Conservation (phyloP, 2,888 invertebrate genomes). For the Eupithecia pulchellata region DNA sequence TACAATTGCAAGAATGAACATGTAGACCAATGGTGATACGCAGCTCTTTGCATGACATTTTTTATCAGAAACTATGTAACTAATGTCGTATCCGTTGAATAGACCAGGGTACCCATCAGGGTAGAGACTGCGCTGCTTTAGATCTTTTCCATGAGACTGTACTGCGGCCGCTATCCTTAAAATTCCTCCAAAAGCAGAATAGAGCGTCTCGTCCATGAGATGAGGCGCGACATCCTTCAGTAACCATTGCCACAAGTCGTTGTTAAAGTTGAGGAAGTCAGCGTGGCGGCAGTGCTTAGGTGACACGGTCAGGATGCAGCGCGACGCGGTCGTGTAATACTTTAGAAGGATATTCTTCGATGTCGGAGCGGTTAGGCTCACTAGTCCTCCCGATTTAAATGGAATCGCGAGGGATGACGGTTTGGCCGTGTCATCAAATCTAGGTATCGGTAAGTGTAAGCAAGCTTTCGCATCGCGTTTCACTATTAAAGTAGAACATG, state of each 20-base stretch:
- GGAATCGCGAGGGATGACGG: constrained; percentile 23
- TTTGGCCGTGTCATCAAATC: background rate
- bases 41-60: background rate
- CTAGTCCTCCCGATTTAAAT: constrained; percentile 14
- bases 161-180: constrained; percentile 26
- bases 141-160: constrained; percentile 16
- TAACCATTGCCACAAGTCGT: constrained; percentile 26
- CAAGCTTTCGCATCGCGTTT: background rate
- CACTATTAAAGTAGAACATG: constrained; percentile 22
- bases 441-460: constrained; percentile 6
- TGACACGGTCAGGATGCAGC: constrained; percentile 22
- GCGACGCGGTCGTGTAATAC: constrained; percentile 26
- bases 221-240: constrained; percentile 21
- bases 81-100: background rate
- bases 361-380: constrained; percentile 13
- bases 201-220: constrained; percentile 19
- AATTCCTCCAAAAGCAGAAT: constrained; percentile 24
- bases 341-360: constrained; percentile 18
- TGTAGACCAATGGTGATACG: background rate
- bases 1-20: background rate
- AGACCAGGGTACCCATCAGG: too few species aligned
- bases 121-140: background rate
- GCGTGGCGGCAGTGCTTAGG: constrained; percentile 20
- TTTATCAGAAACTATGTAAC: background rate
- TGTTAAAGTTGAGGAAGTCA: constrained; percentile 24